Evolutionary conservation across 2,797 vertebrate species (phyloP).

Genomic region (Cirrhinus molitorella): DNA sequence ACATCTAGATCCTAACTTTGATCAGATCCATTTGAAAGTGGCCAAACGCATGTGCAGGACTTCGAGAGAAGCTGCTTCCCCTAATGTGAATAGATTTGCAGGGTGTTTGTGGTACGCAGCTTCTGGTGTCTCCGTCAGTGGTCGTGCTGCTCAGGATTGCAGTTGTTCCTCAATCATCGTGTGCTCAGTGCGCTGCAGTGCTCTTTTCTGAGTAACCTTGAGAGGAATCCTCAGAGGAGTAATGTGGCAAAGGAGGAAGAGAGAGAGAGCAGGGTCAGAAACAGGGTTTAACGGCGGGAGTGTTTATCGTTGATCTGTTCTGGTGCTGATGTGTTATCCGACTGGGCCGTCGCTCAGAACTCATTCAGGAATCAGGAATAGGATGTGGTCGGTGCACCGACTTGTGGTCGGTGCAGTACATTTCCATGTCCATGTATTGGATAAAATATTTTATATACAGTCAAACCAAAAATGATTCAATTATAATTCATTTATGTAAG

Average conservation of each 20-base stretch:
- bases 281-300: constrained; percentile 9
- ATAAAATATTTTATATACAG: too few species aligned
- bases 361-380: constrained; percentile 10
- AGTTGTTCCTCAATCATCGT: constrained; percentile 26
- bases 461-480: too few species aligned
- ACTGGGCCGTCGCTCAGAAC: constrained; percentile 7
- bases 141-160: constrained; percentile 22
- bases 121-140: not conserved
- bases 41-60: not conserved
- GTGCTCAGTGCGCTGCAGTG: constrained; percentile 6
- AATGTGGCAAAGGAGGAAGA: constrained; percentile 14
- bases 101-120: not conserved
- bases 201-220: constrained; percentile 53
- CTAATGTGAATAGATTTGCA: constrained; percentile 19
- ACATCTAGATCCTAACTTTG: not conserved
- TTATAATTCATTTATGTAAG: too few species aligned
- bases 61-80: not conserved
- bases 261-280: constrained; percentile 31
- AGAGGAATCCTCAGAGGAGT: constrained; percentile 56
- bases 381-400: not conserved
- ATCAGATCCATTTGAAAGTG: not conserved
- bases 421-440: not conserved
- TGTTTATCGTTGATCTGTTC: constrained; percentile 3
- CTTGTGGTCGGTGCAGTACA: not conserved
- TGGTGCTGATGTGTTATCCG: constrained; percentile 19